phyloP scores from a whole-genome alignment of 2,888 invertebrate species.

The Diarsia dahlii region DNA sequence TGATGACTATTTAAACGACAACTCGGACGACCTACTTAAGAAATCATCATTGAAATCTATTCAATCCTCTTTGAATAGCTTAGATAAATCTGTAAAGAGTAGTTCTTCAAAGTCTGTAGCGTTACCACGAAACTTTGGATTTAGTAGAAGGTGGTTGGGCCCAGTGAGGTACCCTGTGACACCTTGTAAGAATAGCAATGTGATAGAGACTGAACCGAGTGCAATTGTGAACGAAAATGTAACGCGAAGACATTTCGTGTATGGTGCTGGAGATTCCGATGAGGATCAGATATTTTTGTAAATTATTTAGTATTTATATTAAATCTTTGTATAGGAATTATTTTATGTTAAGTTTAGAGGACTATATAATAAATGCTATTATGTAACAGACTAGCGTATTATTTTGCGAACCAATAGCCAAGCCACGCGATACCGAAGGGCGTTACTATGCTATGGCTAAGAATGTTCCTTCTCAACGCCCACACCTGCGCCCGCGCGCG shows the following conservation, averaged over 20 bases:
- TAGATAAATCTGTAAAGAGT: slow-evolving; percentile 82
- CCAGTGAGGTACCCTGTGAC: slow-evolving; percentile 92
- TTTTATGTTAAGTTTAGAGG: slow-evolving; percentile 64
- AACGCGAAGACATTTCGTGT: slow-evolving; percentile 85
- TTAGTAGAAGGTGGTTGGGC: slow-evolving; percentile 91
- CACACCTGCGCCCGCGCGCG: not conserved
- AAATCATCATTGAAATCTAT: slow-evolving; percentile 84
- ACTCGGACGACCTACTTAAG: slow-evolving; percentile 76
- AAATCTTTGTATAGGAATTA: slow-evolving; percentile 46
- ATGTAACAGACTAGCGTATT: slow-evolving; percentile 25
- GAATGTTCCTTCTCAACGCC: not conserved
- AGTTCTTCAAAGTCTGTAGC: slow-evolving; percentile 86
- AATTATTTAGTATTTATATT: slow-evolving; percentile 59
- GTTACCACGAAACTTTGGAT: slow-evolving; percentile 91
- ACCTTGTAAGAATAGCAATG: slow-evolving; percentile 89
- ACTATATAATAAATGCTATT: slow-evolving; percentile 68
- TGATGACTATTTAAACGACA: slow-evolving; percentile 80
- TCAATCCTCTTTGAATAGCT: slow-evolving; percentile 83
- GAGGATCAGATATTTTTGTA: slow-evolving; percentile 93
- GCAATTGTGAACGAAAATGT: slow-evolving; percentile 82
- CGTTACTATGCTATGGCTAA: not conserved
- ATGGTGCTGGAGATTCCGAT: slow-evolving; percentile 90
- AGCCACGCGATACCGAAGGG: not conserved
- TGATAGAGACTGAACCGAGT: slow-evolving; percentile 70
- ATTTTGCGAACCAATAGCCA: not conserved